Percentiles rank a stretch among this genome's conserved stretches.
Evolutionary conservation across 2,888 invertebrate species (phyloP).

Genomic region (Pachycephus smyrnensis): DNA sequence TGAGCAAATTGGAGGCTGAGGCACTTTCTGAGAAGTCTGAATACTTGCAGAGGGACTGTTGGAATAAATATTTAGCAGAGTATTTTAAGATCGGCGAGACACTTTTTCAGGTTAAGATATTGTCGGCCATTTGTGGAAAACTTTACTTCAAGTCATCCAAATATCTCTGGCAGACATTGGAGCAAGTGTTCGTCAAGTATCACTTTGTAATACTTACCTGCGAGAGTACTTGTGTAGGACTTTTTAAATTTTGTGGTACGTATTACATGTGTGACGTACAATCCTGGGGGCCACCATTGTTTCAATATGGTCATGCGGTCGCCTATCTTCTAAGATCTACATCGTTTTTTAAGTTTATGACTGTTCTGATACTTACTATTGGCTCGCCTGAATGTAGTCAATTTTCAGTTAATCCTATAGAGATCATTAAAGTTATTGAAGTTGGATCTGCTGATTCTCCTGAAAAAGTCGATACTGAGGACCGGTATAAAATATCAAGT

Average conservation of each 20-base stretch:
- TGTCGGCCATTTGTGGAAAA: conserved; percentile 43
- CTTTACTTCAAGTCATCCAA: conserved; percentile 37
- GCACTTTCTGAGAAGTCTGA: conserved; percentile 30
- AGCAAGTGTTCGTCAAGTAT: conserved; percentile 47
- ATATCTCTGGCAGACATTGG: conserved; percentile 47
- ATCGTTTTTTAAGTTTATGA: conserved; percentile 48
- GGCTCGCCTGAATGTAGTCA: conserved; percentile 51
- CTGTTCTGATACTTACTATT: conserved; percentile 45
- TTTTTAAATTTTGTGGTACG: conserved; percentile 55
- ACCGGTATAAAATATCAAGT: conserved; percentile 5
- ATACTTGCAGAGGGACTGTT: conserved; percentile 25
- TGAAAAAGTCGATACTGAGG: neutral
- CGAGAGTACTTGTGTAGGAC: conserved; percentile 47
- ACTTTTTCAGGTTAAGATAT: conserved; percentile 44
- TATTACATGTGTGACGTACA: conserved; percentile 56
- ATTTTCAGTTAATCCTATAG: conserved; percentile 51
- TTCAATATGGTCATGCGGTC: conserved; percentile 46
- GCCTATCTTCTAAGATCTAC: conserved; percentile 52
- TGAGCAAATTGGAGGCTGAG: conserved; percentile 43
- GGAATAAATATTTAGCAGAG: conserved; percentile 39
- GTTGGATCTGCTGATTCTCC: conserved; percentile 21
- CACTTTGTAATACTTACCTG: conserved; percentile 52
- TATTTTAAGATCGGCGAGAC: conserved; percentile 52
- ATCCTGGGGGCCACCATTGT: conserved; percentile 55
- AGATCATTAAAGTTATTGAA: conserved; percentile 49